These are phyloP conservation scores for Rotaria sp. DNA, from an alignment of 2,888 invertebrate species.

Conservation along the genomic window DNA sequence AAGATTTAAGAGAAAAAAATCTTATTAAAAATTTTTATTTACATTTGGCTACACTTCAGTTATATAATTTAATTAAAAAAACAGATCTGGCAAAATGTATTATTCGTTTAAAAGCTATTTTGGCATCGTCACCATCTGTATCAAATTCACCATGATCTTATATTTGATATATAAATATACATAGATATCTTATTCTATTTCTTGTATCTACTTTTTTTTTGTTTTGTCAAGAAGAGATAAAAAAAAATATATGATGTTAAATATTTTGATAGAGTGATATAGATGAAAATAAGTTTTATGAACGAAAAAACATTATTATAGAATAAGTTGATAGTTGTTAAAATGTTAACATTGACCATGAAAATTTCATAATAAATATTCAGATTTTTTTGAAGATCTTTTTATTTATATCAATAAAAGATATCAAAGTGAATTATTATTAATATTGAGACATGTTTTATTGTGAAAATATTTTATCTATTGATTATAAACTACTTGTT, in stretches of 20 bases:
- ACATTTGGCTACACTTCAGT: constrained; percentile 36
- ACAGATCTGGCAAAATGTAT: constrained; percentile 29
- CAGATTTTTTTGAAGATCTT: too few species aligned
- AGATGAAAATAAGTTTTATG: background rate
- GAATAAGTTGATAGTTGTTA: background rate
- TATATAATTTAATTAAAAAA: constrained; percentile 34
- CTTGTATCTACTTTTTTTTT: background rate
- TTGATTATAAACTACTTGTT: too few species aligned
- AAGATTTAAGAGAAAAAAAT: constrained; percentile 32
- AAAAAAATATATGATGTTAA: background rate
- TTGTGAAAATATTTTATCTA: too few species aligned
- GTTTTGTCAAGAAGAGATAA: background rate
- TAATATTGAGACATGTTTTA: too few species aligned
- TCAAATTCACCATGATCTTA: background rate
- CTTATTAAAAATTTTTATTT: constrained; percentile 37
- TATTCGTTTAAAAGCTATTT: background rate
- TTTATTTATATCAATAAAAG: too few species aligned
- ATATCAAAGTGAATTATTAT: too few species aligned
- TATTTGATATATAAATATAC: background rate
- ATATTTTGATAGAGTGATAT: background rate
- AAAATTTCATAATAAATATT: background rate
- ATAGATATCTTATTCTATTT: background rate
- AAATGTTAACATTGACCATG: background rate
- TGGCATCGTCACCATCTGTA: background rate
- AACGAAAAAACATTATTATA: background rate